Evolutionary conservation across 2,888 invertebrate species (phyloP).

Genomic region (Opisthograptis luteolata): DNA sequence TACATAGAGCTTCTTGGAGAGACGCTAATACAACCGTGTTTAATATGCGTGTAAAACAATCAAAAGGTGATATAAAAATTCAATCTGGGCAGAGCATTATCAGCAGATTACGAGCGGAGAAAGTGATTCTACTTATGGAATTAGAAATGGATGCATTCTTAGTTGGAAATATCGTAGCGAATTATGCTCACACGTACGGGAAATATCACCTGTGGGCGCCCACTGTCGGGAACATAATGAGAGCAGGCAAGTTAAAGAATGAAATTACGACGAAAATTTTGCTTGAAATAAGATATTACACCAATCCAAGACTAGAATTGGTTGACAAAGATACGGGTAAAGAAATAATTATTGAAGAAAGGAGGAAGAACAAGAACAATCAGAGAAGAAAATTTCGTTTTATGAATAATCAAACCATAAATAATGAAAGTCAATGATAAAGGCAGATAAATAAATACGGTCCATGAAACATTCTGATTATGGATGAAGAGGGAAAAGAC

Average conservation of each 20-base stretch:
- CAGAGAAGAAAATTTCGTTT: no score
- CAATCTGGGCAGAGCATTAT: conserved; percentile 51
- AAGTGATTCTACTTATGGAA: conserved; percentile 55
- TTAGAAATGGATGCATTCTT: conserved; percentile 53
- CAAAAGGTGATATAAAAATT: conserved; percentile 45
- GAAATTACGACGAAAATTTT: conserved; percentile 56
- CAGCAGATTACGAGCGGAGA: conserved; percentile 50
- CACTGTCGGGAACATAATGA: conserved; percentile 58
- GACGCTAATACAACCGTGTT: conserved; percentile 40
- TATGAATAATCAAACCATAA: no score
- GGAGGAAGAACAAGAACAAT: conserved; percentile 19
- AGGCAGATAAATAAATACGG: no score
- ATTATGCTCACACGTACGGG: conserved; percentile 60
- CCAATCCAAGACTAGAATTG: conserved; percentile 54
- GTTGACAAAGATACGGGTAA: conserved; percentile 50
- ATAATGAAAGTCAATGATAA: no score
- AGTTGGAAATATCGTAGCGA: conserved; percentile 55
- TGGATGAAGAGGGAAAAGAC: no score
- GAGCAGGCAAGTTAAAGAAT: conserved; percentile 55
- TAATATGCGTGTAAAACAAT: conserved; percentile 45
- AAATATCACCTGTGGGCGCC: conserved; percentile 71
- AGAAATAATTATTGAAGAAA: conserved; percentile 28
- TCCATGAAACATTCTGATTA: no score
- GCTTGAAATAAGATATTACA: conserved; percentile 58
- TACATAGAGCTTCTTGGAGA: conserved; percentile 57